These are phyloP conservation scores for Allobates femoralis DNA, from an alignment of 2,797 vertebrate genomes.

Conservation along the genomic window DNA sequence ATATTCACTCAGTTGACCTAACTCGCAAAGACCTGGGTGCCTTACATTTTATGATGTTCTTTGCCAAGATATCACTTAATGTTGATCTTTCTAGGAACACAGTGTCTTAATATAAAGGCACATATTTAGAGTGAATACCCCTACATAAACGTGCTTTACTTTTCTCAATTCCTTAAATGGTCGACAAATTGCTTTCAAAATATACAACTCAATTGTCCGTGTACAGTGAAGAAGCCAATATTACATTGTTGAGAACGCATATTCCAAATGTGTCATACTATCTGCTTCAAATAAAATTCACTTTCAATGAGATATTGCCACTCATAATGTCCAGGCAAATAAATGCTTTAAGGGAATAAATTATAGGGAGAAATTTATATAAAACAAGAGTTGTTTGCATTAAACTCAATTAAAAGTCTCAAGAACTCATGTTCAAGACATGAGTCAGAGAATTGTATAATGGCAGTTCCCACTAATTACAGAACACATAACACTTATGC, in stretches of 20 bases:
- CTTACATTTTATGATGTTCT: constrained; percentile 13
- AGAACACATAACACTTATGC: constrained; percentile 57
- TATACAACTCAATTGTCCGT: constrained; percentile 52
- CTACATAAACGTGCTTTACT: constrained; percentile 47
- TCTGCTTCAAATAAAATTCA: constrained; percentile 27
- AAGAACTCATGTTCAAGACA: constrained; percentile 62
- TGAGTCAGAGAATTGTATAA: constrained; percentile 65
- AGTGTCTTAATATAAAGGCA: constrained; percentile 46
- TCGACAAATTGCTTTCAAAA: constrained; percentile 45
- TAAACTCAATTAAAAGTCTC: constrained; percentile 62
- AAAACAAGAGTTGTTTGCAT: constrained; percentile 62
- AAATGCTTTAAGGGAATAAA: constrained; percentile 64
- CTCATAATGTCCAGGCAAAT: constrained; percentile 52
- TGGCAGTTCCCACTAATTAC: constrained; percentile 62
- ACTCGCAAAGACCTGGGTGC: background rate
- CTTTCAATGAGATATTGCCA: constrained; percentile 43
- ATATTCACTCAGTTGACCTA: constrained; percentile 7
- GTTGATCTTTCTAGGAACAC: constrained; percentile 55
- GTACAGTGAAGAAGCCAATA: constrained; percentile 26
- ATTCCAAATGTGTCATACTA: constrained; percentile 37
- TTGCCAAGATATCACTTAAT: constrained; percentile 59
- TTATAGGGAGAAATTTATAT: constrained; percentile 62
- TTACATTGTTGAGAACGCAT: constrained; percentile 32
- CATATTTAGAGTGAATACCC: constrained; percentile 28
- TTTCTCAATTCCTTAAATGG: constrained; percentile 44